phyloP scores from a whole-genome alignment of 2,113 vertebrate genomes.

The Tyto alba region DNA sequence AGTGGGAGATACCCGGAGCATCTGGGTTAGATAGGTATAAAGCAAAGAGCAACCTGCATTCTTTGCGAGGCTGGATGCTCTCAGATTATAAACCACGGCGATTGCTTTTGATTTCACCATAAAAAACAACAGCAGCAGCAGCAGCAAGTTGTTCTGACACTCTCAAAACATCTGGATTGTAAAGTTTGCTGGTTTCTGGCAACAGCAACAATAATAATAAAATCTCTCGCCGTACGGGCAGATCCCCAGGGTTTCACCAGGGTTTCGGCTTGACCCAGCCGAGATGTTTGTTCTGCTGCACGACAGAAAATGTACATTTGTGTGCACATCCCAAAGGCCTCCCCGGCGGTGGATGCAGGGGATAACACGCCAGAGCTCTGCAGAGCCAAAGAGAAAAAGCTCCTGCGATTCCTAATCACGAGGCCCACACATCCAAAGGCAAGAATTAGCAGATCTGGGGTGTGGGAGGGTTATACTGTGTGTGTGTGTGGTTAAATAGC shows the following conservation, averaged over 20 bases:
- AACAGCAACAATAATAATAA: neutral
- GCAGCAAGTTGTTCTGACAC: neutral
- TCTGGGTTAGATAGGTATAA: neutral
- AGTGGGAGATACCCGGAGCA: constrained; percentile 3
- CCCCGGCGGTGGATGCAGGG: neutral
- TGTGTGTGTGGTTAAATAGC: rapidly evolving
- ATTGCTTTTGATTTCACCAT: neutral
- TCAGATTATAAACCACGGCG: neutral
- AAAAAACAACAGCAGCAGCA: neutral
- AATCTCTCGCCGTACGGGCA: neutral
- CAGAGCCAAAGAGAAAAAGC: neutral
- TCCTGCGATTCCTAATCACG: neutral
- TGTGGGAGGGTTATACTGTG: rapidly evolving
- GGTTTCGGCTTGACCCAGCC: neutral
- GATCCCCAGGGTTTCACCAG: neutral
- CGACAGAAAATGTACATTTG: rapidly evolving
- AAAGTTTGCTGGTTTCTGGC: constrained; percentile 7
- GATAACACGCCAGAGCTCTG: neutral
- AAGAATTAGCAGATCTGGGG: rapidly evolving
- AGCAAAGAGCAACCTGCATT: neutral
- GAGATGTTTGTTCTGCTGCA: neutral
- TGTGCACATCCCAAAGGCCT: neutral
- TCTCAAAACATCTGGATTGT: constrained; percentile 11
- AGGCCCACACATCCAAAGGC: rapidly evolving
- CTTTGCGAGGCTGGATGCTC: neutral